Conservation (phyloP, 1,140 invertebrate genomes). For the Belonocnema kinseyi region DNA sequence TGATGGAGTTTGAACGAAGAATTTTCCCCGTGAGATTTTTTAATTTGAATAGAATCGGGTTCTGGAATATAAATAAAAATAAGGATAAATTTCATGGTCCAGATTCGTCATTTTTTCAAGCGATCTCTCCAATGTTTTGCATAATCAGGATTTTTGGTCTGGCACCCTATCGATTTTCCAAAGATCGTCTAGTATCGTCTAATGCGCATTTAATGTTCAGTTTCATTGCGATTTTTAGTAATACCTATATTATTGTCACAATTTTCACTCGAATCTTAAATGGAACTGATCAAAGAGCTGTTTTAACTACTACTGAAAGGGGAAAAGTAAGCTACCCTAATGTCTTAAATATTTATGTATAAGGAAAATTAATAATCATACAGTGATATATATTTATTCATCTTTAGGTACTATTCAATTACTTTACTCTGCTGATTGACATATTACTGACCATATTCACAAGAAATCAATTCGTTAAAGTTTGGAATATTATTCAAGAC, state of each 20-base stretch:
- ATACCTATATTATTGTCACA: constrained; percentile 41
- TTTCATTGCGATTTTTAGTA: constrained; percentile 41
- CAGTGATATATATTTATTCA: no score
- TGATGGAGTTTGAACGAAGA: background rate
- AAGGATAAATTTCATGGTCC: constrained; percentile 45
- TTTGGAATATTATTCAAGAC: constrained; percentile 66
- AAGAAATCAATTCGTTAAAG: constrained; percentile 48
- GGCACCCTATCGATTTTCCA: constrained; percentile 63
- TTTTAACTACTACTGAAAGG: constrained; percentile 54
- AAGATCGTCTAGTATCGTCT: constrained; percentile 56
- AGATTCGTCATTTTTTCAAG: constrained; percentile 61
- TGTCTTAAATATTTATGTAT: no score
- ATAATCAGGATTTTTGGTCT: constrained; percentile 61
- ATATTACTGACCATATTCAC: constrained; percentile 42
- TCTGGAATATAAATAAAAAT: background rate
- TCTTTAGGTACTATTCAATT: constrained; percentile 62
- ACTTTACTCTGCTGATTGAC: constrained; percentile 47
- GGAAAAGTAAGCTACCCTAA: constrained; percentile 56
- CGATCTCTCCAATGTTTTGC: constrained; percentile 60
- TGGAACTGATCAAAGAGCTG: background rate
- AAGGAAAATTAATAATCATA: background rate
- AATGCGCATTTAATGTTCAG: constrained; percentile 48
- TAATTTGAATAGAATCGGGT: background rate
- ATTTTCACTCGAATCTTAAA: constrained; percentile 35
- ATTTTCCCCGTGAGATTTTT: background rate